Percentiles rank a stretch among this genome's conserved stretches.
Conservation (phyloP, 2,888 invertebrate species). For the Sphecodes monilicornis region DNA sequence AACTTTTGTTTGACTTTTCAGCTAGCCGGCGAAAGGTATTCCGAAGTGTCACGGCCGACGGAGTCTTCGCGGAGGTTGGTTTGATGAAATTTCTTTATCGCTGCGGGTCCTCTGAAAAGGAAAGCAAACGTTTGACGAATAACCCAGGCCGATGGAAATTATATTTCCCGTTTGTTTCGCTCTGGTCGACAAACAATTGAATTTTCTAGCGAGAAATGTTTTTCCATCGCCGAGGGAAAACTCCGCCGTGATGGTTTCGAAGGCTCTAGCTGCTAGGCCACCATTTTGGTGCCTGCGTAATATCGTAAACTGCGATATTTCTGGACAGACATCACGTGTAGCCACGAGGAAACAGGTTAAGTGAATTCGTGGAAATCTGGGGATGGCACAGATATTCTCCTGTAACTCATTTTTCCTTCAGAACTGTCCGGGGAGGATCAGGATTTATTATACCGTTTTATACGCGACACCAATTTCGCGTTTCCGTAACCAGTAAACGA, state of each 20-base stretch:
- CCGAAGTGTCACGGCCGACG: background rate
- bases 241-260: background rate
- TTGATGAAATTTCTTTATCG: constrained; percentile 52
- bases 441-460: background rate
- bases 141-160: constrained; percentile 27
- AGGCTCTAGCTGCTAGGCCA: background rate
- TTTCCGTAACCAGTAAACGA: too few relatives aligned
- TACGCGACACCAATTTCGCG: too few relatives aligned
- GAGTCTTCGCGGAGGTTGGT: constrained; percentile 10
- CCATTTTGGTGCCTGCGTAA: background rate
- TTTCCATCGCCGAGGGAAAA: background rate
- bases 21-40: background rate
- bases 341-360: background rate
- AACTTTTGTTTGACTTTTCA: constrained; percentile 45
- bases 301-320: background rate
- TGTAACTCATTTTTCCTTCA: background rate
- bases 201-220: constrained; percentile 12
- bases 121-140: constrained; percentile 19
- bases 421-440: background rate
- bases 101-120: background rate
- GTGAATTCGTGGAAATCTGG: background rate
- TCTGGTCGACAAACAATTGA: constrained; percentile 3
- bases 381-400: background rate
- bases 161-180: constrained; percentile 1
- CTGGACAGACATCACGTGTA: background rate